A percentile compares a stretch with the other conserved stretches of the same genome.
phyloP scores from a whole-genome alignment of 2,113 vertebrate genomes.

The Spea bombifrons region DNA sequence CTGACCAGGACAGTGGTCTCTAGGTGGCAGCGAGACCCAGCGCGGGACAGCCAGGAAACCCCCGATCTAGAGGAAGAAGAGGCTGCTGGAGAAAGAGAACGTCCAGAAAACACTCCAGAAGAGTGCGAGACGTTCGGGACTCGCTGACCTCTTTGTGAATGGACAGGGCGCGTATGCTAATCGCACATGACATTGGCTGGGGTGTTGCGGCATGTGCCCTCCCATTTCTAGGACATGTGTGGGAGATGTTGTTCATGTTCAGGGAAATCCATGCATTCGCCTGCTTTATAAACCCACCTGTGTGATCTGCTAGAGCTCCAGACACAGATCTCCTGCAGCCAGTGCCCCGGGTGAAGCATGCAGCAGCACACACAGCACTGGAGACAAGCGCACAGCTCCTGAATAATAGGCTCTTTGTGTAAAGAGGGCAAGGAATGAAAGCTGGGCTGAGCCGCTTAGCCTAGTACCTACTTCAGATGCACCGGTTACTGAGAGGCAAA shows the following conservation, averaged over 20 bases:
- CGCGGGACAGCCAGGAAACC: background rate
- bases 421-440: conserved; percentile 8
- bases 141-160: background rate
- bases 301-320: background rate
- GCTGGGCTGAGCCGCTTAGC: background rate
- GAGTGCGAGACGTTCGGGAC: background rate
- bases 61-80: background rate
- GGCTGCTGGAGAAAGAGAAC: background rate
- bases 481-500: background rate
- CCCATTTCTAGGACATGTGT: background rate
- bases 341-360: background rate
- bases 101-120: background rate
- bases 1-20: background rate
- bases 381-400: background rate
- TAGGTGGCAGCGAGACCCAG: background rate
- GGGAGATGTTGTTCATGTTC: background rate
- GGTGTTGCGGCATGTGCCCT: conserved; percentile 12
- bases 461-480: conserved; percentile 20
- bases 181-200: background rate
- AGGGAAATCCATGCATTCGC: background rate
- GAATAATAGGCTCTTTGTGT: conserved; percentile 34
- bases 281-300: conserved; percentile 34
- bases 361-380: background rate
- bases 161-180: background rate
- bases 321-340: background rate